phyloP scores from a whole-genome alignment of 2,888 invertebrate genomes.

The Ariolimax columbianus region DNA sequence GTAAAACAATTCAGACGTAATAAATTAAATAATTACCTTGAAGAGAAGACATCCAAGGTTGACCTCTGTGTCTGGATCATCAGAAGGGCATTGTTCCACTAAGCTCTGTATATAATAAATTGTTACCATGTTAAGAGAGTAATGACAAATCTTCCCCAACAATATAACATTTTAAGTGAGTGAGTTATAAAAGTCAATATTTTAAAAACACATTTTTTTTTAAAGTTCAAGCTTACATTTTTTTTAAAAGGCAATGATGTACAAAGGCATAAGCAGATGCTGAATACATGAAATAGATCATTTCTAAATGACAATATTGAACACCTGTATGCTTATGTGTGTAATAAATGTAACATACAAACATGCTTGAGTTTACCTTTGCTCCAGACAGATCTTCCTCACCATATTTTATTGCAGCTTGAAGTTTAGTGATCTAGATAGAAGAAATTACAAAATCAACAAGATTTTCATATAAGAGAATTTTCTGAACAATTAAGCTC shows the following conservation, averaged over 20 bases:
- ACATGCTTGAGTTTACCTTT: slow-evolving; percentile 80
- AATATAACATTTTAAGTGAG: no score
- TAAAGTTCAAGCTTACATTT: no score
- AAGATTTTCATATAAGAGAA: neutral
- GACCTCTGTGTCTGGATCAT: slow-evolving; percentile 95
- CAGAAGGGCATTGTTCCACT: slow-evolving; percentile 90
- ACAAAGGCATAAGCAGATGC: no score
- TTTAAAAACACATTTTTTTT: no score
- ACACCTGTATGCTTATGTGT: neutral
- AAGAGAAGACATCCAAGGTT: slow-evolving; percentile 96
- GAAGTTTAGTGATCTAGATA: slow-evolving; percentile 84
- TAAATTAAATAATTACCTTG: slow-evolving; percentile 84
- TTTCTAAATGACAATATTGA: neutral
- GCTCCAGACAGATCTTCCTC: slow-evolving; percentile 92
- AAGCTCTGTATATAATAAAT: slow-evolving; percentile 82
- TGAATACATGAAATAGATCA: neutral
- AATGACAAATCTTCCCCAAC: no score
- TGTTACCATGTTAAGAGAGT: neutral
- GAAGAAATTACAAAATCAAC: neutral
- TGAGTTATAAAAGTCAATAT: no score
- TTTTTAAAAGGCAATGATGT: no score
- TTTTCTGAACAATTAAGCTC: neutral
- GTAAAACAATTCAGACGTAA: no score
- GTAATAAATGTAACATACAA: neutral
- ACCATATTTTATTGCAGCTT: slow-evolving; percentile 96